phyloP scores from a whole-genome alignment of 2,888 invertebrate species.

The Elmis aenea region DNA sequence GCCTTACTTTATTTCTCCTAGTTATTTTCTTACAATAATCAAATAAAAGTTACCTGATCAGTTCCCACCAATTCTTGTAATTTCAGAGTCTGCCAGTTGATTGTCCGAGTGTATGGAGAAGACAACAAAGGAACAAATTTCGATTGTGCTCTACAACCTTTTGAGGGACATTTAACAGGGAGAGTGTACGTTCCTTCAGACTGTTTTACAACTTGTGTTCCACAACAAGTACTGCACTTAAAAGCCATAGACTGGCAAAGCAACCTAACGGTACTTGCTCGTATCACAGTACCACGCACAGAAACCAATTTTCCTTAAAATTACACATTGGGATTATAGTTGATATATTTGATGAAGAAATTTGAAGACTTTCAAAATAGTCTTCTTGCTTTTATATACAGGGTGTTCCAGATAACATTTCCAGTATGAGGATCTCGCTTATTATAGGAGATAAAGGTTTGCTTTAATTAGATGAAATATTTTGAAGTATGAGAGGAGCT shows the following conservation, averaged over 20 bases:
- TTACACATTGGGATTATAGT: too few species aligned
- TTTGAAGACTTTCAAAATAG: too few species aligned
- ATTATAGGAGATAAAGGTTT: too few species aligned
- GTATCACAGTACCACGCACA: conserved; percentile 79
- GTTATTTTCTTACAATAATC: too few species aligned
- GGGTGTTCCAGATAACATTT: too few species aligned
- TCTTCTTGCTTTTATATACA: too few species aligned
- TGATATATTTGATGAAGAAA: too few species aligned
- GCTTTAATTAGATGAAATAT: too few species aligned
- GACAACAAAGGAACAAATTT: conserved; percentile 60
- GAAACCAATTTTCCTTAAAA: conserved; percentile 68
- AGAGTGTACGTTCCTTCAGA: conserved; percentile 55
- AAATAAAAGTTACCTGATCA: conserved; percentile 54
- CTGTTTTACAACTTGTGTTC: conserved; percentile 62
- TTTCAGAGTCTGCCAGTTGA: conserved; percentile 75
- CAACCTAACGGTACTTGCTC: conserved; percentile 70
- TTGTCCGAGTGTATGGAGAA: conserved; percentile 67
- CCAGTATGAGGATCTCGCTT: too few species aligned
- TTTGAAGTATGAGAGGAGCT: too few species aligned
- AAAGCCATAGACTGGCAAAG: conserved; percentile 74
- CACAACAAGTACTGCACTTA: conserved; percentile 64
- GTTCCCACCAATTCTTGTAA: conserved; percentile 73
- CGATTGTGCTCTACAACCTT: conserved; percentile 54
- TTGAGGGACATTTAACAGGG: conserved; percentile 55
- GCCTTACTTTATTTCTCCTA: too few species aligned